A percentile compares a stretch with the other conserved stretches of the same genome.
phyloP scores from a whole-genome alignment of 2,113 vertebrate genomes.

The Prunella fulvescens region DNA sequence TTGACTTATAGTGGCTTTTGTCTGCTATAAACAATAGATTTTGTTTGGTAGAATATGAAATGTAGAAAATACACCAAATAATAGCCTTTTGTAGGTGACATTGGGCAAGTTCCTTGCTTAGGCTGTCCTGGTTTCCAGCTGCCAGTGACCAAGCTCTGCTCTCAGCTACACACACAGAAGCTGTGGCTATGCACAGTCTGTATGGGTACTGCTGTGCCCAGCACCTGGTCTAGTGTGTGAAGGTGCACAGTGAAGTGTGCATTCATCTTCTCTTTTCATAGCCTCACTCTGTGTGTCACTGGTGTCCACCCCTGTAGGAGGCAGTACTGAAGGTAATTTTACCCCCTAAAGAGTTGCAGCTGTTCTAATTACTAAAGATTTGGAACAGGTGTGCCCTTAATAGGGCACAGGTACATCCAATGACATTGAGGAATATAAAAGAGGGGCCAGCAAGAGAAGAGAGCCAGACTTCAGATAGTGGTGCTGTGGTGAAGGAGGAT shows the following conservation, averaged over 20 bases:
- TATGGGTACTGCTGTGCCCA: not conserved
- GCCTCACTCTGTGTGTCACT: not conserved
- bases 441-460: too few relatives aligned
- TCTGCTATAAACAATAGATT: not conserved
- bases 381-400: too few relatives aligned
- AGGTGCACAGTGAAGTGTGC: rapidly evolving
- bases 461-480: too few relatives aligned
- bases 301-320: not conserved
- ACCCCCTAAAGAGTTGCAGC: too few relatives aligned
- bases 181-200: rapidly evolving
- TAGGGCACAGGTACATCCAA: too few relatives aligned
- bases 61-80: not conserved
- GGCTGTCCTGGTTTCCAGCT: not conserved
- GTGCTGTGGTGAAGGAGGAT: too few relatives aligned
- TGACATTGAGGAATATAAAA: too few relatives aligned
- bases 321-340: too few relatives aligned
- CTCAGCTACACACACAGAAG: not conserved
- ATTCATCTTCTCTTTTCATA: not conserved
- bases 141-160: not conserved
- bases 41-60: not conserved
- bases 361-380: too few relatives aligned
- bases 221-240: rapidly evolving
- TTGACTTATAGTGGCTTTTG: not conserved
- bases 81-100: not conserved
- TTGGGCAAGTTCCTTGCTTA: not conserved